These are phyloP conservation scores for Melanotaenia nigrans DNA, from an alignment of 2,797 vertebrate species.

Conservation along the genomic window DNA sequence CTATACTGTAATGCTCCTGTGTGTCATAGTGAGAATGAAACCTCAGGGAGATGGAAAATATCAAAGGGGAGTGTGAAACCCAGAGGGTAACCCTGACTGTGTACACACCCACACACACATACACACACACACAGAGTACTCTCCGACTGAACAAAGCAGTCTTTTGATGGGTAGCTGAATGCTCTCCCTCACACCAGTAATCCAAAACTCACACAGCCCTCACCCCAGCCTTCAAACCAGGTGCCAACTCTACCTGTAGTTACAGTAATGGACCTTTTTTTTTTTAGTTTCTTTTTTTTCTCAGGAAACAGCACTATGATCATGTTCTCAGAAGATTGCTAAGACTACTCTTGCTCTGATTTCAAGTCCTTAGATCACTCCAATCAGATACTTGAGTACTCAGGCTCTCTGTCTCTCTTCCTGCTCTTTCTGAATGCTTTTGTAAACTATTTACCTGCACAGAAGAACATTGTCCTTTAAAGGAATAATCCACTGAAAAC, in stretches of 20 bases:
- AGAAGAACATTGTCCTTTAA: conserved; percentile 35
- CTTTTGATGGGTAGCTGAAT: conserved; percentile 79
- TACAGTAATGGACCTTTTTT: conserved; percentile 38
- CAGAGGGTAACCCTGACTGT: conserved; percentile 61
- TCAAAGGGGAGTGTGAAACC: conserved; percentile 80
- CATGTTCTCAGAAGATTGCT: conserved; percentile 49
- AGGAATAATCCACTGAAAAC: conserved; percentile 15
- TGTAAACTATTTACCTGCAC: conserved; percentile 20
- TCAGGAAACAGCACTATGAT: conserved; percentile 50
- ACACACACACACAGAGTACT: conserved; percentile 36
- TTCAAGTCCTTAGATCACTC: conserved; percentile 50
- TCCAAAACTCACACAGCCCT: conserved; percentile 66
- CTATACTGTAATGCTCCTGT: conserved; percentile 11
- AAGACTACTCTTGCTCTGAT: conserved; percentile 38
- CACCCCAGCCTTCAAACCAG: conserved; percentile 49
- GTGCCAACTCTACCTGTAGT: conserved; percentile 63
- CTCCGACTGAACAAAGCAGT: conserved; percentile 68
- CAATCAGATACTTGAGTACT: conserved; percentile 69
- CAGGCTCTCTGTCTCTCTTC: conserved; percentile 48
- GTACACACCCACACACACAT: conserved; percentile 41
- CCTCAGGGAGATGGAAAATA: conserved; percentile 80
- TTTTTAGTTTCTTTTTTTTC: conserved; percentile 13
- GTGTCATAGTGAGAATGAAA: conserved; percentile 50
- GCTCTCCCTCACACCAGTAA: conserved; percentile 74
- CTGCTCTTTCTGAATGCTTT: conserved; percentile 36